These are phyloP conservation scores for Gibbula magus DNA, from an alignment of 2,888 invertebrate genomes.

Conservation along the genomic window DNA sequence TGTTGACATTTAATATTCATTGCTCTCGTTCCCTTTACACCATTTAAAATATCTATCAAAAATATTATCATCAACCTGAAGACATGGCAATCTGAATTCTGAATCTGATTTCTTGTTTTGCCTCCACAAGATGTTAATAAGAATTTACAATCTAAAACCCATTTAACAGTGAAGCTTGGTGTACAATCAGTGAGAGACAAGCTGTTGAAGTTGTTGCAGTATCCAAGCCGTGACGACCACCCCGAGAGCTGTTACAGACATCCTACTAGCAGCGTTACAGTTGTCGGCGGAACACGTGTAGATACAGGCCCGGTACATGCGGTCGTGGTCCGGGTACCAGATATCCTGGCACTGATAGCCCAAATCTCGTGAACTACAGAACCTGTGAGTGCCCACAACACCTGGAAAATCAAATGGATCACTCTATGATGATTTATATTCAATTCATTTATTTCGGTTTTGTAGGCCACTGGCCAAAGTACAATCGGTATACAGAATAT, in stretches of 20 bases:
- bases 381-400: slow-evolving; percentile 74
- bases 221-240: slow-evolving; percentile 10
- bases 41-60: no score
- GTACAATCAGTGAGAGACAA: slow-evolving; percentile 23
- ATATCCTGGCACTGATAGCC: slow-evolving; percentile 75
- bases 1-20: no score
- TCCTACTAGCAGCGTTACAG: slow-evolving; percentile 63
- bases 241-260: slow-evolving; percentile 14
- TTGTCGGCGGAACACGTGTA: slow-evolving; percentile 71
- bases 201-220: slow-evolving; percentile 13
- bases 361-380: slow-evolving; percentile 74
- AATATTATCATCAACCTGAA: no score
- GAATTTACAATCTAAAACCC: neutral
- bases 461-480: neutral
- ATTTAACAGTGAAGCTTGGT: neutral
- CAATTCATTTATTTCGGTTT: no score
- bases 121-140: no score
- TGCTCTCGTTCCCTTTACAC: no score
- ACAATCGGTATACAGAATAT: no score
- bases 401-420: slow-evolving; percentile 58
- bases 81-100: no score
- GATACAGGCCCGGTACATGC: slow-evolving; percentile 74
- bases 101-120: no score
- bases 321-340: slow-evolving; percentile 74
- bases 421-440: neutral